Evolutionary conservation across 2,888 invertebrate genomes (phyloP), one percentile per base, ranked within the genome.

Genomic region (Drosophila atripex): DNA sequence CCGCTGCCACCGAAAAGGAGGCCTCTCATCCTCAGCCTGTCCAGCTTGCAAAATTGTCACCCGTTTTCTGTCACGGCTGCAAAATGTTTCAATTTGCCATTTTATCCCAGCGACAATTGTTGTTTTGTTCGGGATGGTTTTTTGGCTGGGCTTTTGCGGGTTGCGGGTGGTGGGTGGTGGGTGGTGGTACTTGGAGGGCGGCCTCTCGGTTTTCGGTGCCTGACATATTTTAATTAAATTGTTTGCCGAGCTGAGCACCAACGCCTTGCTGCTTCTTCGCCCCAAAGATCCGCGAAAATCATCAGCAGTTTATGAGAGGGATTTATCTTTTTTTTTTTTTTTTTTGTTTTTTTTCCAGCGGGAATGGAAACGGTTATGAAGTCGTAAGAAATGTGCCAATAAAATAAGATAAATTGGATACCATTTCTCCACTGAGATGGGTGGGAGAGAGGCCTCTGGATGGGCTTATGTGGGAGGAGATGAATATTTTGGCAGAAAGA

Each of bases 11-110:
- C 39, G 18, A 25, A 54, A 49, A 35, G 53, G 49, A 70, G 69
- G 50, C 60, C 61, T 71, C 30, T 21, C 21, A 21, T 21, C 12
- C 32, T 43, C 65, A 38, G 49, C 53, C 65, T 66, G 65, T 65
- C 65, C 65, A 43, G 65, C 41, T 45, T 28, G 52, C 66, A 64
- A 65, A 52, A 65, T 65, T 64, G 64, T 64, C 64, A 65, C 64
- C 64, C 65, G 66, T 46, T 64, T 54, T 45, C 63, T 70, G 70
- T 71, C 70, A 70, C 72, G 72, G 72, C 54, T 50, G 72, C 32
- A 61, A 74, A 82, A 87, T 82, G 80, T 87, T 82, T 82, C 82
- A 87, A 82, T 82, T 82, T 84, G 85, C 78, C 76, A 73, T 82
- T 79, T 85, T 85, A 82, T 73, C 86, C 76, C 76, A 66, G 68